Evolutionary conservation across 1,140 invertebrate genomes (phyloP).

Genomic region (Neuroterus valhalla): DNA sequence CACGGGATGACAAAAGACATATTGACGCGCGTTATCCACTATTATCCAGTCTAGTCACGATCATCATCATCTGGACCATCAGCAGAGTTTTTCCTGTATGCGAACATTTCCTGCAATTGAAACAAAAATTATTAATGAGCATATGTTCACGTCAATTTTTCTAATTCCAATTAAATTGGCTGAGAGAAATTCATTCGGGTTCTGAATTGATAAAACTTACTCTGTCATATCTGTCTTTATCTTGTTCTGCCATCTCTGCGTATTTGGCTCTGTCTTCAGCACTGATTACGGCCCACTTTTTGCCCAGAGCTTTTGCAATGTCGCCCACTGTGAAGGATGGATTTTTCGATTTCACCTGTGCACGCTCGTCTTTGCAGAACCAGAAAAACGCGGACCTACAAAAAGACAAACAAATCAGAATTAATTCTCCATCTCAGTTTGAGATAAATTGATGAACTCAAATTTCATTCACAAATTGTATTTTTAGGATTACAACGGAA

Average conservation of each 20-base stretch:
- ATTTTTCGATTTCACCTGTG: conserved; percentile 93
- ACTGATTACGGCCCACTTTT: conserved; percentile 93
- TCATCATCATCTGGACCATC: conserved; percentile 72
- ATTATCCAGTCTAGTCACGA: conserved; percentile 69
- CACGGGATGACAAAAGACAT: conserved; percentile 73
- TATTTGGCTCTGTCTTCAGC: conserved; percentile 91
- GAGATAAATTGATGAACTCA: not conserved
- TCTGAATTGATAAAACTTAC: conserved; percentile 73
- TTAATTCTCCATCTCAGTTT: not conserved
- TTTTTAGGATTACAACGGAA: no score
- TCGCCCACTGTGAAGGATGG: conserved; percentile 97
- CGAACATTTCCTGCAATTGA: conserved; percentile 77
- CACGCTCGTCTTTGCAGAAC: conserved; percentile 98
- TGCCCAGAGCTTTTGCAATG: conserved; percentile 97
- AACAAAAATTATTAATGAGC: conserved; percentile 6
- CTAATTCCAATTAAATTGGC: no score
- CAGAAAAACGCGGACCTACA: conserved; percentile 98
- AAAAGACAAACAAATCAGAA: conserved; percentile 3
- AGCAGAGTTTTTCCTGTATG: conserved; percentile 84
- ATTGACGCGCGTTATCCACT: conserved; percentile 63
- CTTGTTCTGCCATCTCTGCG: conserved; percentile 93
- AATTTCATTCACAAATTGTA: no score
- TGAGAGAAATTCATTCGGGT: conserved; percentile 1
- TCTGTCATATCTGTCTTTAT: conserved; percentile 95
- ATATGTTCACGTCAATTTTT: no score